These are phyloP conservation scores for Thymelicus acteon DNA, from an alignment of 2,888 invertebrate species.

Conservation along the genomic window DNA sequence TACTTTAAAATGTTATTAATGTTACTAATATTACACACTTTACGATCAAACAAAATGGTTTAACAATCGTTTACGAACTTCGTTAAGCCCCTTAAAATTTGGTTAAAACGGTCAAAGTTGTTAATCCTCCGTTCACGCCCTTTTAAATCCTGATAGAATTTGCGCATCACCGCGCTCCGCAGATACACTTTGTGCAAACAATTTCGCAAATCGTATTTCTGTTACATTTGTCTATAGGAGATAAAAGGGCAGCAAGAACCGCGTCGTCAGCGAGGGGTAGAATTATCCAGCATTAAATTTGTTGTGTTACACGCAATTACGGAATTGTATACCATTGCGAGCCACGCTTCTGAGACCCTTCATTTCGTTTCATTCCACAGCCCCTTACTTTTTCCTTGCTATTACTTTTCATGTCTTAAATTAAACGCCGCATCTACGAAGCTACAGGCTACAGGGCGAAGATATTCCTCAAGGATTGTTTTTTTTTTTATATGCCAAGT, in stretches of 20 bases:
- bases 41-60: neutral
- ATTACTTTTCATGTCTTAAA: constrained; percentile 9
- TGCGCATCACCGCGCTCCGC: neutral
- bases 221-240: constrained; percentile 3
- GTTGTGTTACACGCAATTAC: neutral
- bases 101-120: neutral
- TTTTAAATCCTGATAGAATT: constrained; percentile 8
- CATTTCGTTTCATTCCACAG: neutral
- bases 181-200: neutral
- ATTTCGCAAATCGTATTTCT: constrained; percentile 5
- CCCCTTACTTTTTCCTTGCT: neutral
- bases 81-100: neutral
- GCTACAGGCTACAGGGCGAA: too few species aligned
- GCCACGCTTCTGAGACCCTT: neutral
- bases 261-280: neutral
- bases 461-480: too few species aligned
- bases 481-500: too few species aligned
- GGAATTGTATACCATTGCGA: neutral
- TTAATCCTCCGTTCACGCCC: neutral
- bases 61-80: neutral
- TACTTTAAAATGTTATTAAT: too few species aligned
- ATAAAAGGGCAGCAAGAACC: neutral
- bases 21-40: neutral
- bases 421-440: neutral
- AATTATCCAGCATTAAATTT: constrained; percentile 1